Base-by-base conservation (phyloP, 2,113 vertebrate genomes). In the Ammospiza caudacuta region DNA sequence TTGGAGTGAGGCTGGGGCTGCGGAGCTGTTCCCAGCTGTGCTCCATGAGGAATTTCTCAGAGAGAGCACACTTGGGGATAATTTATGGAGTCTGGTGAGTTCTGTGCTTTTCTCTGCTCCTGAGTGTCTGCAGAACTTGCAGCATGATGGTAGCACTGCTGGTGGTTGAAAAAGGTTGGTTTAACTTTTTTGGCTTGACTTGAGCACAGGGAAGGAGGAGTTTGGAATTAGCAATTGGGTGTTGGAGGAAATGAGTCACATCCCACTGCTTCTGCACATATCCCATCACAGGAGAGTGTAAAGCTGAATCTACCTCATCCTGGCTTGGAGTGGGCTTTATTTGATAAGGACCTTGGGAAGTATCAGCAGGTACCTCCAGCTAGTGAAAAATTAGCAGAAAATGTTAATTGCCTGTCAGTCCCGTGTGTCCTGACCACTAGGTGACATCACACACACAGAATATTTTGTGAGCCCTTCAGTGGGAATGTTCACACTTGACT, bases 381-480 rank as follows among this genome's bases (percentile, higher is more conserved):
- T 61, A 10, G 15, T 12, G 35, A 24, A 70, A 16, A 88, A 89
- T 73, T 51, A 64, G 47, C 27, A 73, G 62, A 18, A 28, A 49
- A 57, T 1, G 1, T 74, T 75, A 64, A 77, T 74, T 70, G 58
- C 3, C 37, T 78, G 61, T 47, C 37, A 43, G 68, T 74, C 76
- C 44, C 21, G 0, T 68, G 69, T 94, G 86, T 90, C 83, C 88
- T 87, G 80, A 33, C 94, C 96, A 95, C 90, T 92, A 92, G 93
- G 92, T 92, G 94, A 81, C 90, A 83, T 96, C 90, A 23, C 61
- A 75, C 49, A 47, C 95, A 73, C 77, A 49, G 49, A 1, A 1
- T 61, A 77, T 74, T 91, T 51, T 37, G 68, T 72, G 59, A 92
- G 68, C 22, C 2, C 21, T 64, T 66, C 63, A 67, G 22, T 11